A percentile compares a stretch with the other conserved stretches of the same genome.
phyloP scores from a whole-genome alignment of 2,888 invertebrate genomes.

The Parelbella ahira region DNA sequence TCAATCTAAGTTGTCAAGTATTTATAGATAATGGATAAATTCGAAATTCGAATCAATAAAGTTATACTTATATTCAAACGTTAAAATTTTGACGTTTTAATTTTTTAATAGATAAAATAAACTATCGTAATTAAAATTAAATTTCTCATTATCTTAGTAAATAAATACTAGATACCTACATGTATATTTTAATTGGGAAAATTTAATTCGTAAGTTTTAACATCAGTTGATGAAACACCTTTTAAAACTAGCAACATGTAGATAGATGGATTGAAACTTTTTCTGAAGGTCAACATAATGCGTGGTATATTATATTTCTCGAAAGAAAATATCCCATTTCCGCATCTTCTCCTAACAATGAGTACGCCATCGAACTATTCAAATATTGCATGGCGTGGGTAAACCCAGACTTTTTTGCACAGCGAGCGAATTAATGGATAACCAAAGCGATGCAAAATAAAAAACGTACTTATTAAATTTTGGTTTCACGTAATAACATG shows the following conservation, averaged over 20 bases:
- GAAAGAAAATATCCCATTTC: constrained; percentile 82
- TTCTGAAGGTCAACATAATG: constrained; percentile 70
- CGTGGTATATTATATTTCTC: constrained; percentile 76
- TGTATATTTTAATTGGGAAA: no score
- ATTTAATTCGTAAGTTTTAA: no score
- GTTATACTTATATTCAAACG: no score
- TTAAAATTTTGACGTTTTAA: no score
- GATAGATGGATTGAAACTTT: constrained; percentile 48
- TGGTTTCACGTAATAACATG: constrained; percentile 79
- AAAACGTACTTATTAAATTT: constrained; percentile 79
- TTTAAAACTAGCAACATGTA: constrained; percentile 6
- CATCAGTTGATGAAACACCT: no score
- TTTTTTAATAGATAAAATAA: no score
- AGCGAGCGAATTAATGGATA: constrained; percentile 76
- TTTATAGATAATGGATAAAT: no score
- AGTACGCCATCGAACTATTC: constrained; percentile 73
- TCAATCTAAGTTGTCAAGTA: no score
- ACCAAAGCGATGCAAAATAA: constrained; percentile 74
- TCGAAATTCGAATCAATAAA: no score
- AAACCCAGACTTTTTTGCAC: constrained; percentile 68
- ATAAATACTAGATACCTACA: no score
- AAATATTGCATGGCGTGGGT: constrained; percentile 67
- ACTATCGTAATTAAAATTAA: no score
- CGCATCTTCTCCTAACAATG: constrained; percentile 80
- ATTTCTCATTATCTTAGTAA: no score